These are phyloP conservation scores for Narcine bancroftii DNA, from an alignment of 2,113 vertebrate species.

Conservation along the genomic window DNA sequence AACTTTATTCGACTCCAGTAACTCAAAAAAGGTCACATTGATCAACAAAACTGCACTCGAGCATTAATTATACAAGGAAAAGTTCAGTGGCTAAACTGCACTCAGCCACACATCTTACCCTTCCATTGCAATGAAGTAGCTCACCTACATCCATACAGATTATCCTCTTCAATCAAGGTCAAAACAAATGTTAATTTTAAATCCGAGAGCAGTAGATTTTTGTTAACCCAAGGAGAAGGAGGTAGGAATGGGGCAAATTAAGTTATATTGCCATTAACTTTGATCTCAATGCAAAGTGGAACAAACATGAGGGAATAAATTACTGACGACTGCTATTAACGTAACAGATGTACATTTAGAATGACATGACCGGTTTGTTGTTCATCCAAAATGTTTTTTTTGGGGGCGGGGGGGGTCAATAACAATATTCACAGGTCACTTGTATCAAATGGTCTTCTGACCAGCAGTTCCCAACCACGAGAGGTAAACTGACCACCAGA, in stretches of 20 bases:
- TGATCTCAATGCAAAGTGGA: too few species aligned
- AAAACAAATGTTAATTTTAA: too few species aligned
- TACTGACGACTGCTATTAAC: too few species aligned
- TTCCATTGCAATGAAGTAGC: neutral
- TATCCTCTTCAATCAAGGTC: too few species aligned
- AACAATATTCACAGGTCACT: neutral
- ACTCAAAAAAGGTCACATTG: neutral
- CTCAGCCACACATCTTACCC: neutral
- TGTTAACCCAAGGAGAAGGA: too few species aligned
- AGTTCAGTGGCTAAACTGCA: neutral
- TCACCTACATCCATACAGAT: neutral
- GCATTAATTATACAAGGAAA: neutral
- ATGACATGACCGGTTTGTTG: neutral
- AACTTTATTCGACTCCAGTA: neutral
- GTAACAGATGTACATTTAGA: neutral
- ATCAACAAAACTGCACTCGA: neutral
- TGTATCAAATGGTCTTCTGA: neutral
- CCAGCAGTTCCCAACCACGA: neutral
- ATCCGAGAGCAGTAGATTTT: too few species aligned
- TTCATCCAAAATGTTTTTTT: neutral
- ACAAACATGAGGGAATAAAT: too few species aligned
- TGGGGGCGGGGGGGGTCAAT: neutral
- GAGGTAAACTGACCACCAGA: constrained; percentile 24
- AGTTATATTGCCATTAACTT: too few species aligned
- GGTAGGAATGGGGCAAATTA: too few species aligned